phyloP scores from a whole-genome alignment of 1,140 invertebrate species.

The Caerostris extrusa region DNA sequence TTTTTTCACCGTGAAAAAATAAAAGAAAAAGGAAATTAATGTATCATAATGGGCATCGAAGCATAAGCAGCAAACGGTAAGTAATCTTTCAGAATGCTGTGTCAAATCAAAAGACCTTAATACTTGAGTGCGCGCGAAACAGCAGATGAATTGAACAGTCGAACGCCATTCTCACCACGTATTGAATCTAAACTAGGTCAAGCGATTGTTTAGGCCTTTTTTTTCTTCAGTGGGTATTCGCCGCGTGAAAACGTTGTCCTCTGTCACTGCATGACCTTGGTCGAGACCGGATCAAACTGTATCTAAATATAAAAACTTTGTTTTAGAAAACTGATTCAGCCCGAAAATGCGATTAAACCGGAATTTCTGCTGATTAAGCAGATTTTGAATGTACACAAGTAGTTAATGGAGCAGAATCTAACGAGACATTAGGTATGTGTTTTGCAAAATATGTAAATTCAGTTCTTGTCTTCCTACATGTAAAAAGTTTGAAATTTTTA shows the following conservation, averaged over 20 bases:
- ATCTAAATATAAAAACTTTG: background rate
- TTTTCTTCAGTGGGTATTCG: background rate
- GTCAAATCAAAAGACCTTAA: background rate
- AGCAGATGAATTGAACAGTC: background rate
- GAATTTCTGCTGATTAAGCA: background rate
- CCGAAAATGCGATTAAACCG: background rate
- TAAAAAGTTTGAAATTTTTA: too few relatives aligned
- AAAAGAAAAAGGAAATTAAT: background rate
- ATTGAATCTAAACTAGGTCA: conserved; percentile 49
- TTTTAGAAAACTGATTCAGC: background rate
- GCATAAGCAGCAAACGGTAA: background rate
- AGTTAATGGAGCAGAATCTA: background rate
- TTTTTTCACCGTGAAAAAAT: too few relatives aligned
- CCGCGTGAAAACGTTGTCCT: conserved; percentile 38
- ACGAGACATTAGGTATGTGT: too few relatives aligned
- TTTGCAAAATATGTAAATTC: too few relatives aligned
- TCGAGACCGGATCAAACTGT: conserved; percentile 30
- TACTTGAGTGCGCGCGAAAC: background rate
- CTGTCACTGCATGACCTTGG: conserved; percentile 30
- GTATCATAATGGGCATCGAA: background rate
- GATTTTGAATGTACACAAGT: background rate
- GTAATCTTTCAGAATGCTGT: background rate
- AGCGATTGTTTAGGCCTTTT: conserved; percentile 17
- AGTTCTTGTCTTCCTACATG: too few relatives aligned
- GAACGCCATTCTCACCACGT: conserved; percentile 35